Base-by-base conservation (phyloP, 2,888 invertebrate species). In the Tinea trinotella region DNA sequence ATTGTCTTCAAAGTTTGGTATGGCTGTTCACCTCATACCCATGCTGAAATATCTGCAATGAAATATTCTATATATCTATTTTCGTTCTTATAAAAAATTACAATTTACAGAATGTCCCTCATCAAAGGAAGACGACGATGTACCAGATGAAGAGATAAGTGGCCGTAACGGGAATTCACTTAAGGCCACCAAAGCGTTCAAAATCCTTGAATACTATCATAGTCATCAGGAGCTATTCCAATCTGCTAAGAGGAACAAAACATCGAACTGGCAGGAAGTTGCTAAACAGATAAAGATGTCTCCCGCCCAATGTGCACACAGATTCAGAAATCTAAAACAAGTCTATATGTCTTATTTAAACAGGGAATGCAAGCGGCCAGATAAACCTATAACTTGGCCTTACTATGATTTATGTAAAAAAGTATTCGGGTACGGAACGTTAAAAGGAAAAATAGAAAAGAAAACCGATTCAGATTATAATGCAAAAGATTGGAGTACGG, bases 381-480 rank as follows among this genome's bases (percentile, higher is more conserved):
- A 80, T 55, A 74, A 72, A 61, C 76, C 77, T 0, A 77, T 84
- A 2, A 61, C 78, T 0, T 84, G 83, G 84, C 83, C 82, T 0
- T 82, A 84, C 53, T 84, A 78, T 7, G 63, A 67, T 2, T 57
- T 80, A 0, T 83, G 83, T 61, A 85, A 84, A 56, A 85, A 82
- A 63, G 80, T 81, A 0, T 85, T 84, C 15, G 83, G 84, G 0
- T 83, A 84, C 55, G 57, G 84, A 60, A 70, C 73, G 0, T 65
- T 84, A 1, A 84, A 80, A 57, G 63, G 64, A 0, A 81, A 81
- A 57, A 59, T 84, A 0, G 78, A 75, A 48, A 73, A 70, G 0
- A 71, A 71, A 58, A 44, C 62, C 0, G 75, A 70, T 3, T 64
- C 67, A 0, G 74, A 66, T 5, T 68, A 78, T 13, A 24, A 12